Evolutionary conservation across 2,888 invertebrate genomes (phyloP).

Genomic region (Octodonta nipae): DNA sequence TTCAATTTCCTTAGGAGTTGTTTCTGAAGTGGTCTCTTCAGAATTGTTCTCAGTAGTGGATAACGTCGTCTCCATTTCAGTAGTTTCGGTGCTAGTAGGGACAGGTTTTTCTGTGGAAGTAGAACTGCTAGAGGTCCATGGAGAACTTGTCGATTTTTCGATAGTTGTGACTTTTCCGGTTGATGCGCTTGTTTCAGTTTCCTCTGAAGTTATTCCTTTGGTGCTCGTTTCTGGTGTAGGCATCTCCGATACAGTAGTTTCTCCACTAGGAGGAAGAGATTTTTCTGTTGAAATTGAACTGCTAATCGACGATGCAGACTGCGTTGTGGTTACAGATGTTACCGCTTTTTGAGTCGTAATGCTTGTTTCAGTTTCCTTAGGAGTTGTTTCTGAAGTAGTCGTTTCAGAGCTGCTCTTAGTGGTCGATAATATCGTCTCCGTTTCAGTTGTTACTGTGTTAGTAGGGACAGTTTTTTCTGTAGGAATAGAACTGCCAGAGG

Average conservation of each 20-base stretch:
- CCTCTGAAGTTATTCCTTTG: not conserved
- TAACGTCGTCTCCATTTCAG: not conserved
- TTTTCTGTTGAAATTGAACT: not conserved
- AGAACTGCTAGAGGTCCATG: not conserved
- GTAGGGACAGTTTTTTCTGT: not conserved
- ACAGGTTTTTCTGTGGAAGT: not conserved
- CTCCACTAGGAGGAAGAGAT: no score
- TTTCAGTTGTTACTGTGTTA: not conserved
- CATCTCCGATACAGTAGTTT: not conserved
- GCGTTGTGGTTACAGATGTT: not conserved
- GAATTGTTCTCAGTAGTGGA: not conserved
- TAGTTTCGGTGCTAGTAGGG: no score
- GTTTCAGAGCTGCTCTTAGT: not conserved
- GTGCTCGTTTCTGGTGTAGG: slow-evolving; percentile 1
- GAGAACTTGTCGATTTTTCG: not conserved
- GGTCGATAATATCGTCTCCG: slow-evolving; percentile 1
- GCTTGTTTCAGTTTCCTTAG: not conserved
- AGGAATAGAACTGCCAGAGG: not conserved
- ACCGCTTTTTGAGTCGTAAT: not conserved
- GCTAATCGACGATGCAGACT: not conserved
- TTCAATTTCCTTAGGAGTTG: slow-evolving; percentile 1
- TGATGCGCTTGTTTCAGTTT: not conserved
- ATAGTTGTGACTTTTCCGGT: no score
- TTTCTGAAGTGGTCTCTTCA: not conserved
- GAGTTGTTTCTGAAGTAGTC: not conserved